Percentiles rank a stretch among this genome's conserved stretches.
These are phyloP conservation scores for Micromussa lordhowensis DNA, from an alignment of 92 coral and sea anemone species.

Conservation along the genomic window DNA sequence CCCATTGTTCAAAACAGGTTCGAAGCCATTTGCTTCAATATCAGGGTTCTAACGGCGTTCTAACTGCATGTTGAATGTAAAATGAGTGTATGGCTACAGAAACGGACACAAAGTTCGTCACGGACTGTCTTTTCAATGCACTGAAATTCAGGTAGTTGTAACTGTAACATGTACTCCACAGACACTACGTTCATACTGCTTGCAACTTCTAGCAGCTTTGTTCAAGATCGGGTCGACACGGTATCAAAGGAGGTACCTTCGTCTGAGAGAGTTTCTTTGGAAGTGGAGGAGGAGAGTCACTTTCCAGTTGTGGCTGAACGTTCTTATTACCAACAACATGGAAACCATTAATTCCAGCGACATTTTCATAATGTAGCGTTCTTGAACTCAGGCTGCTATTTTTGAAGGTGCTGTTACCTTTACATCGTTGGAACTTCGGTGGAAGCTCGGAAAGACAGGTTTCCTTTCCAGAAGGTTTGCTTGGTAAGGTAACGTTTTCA, in stretches of 20 bases:
- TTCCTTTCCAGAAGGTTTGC: background rate
- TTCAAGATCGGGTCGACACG: slow-evolving; percentile 12
- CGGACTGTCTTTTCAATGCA: background rate
- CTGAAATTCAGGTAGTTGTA: background rate
- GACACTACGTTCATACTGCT: background rate
- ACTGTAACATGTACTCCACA: background rate
- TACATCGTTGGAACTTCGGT: slow-evolving; percentile 42
- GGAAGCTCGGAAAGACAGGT: slow-evolving; percentile 60
- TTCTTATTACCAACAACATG: background rate
- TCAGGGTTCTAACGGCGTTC: background rate
- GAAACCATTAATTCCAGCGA: slow-evolving; percentile 1
- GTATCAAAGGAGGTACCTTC: background rate
- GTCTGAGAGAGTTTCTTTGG: slow-evolving; percentile 61
- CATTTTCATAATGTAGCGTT: slow-evolving; percentile 38
- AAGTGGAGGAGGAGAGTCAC: slow-evolving; percentile 58
- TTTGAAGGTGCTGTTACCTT: background rate
- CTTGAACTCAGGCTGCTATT: background rate
- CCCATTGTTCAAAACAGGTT: background rate
- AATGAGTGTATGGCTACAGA: background rate
- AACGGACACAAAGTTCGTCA: background rate
- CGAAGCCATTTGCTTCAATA: background rate
- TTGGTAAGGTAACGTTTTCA: slow-evolving; percentile 27
- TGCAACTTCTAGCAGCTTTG: background rate
- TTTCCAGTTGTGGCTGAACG: too few species aligned
- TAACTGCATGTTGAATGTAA: too few species aligned